phyloP scores from a whole-genome alignment of 2,888 invertebrate species.

The Temnothorax unifasciatus region DNA sequence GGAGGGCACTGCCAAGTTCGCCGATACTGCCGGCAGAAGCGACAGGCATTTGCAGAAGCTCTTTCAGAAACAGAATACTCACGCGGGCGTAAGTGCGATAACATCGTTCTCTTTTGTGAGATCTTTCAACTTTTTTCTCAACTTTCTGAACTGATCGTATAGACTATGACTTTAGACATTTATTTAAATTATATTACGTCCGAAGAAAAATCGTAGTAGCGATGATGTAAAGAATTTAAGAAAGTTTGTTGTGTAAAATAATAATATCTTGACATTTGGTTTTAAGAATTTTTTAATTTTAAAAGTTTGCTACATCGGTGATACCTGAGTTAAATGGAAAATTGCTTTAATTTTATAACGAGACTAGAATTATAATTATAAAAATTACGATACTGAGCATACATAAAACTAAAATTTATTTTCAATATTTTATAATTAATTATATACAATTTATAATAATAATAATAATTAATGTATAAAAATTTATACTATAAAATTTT shows the following conservation, averaged over 20 bases:
- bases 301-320: not conserved
- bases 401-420: not conserved
- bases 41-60: slow-evolving; percentile 95
- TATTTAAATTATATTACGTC: not conserved
- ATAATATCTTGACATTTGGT: not conserved
- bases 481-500: no score
- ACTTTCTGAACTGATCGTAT: not conserved
- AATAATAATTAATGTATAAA: not conserved
- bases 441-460: not conserved
- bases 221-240: not conserved
- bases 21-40: slow-evolving; percentile 95
- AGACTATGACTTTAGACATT: not conserved
- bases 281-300: not conserved
- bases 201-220: not conserved
- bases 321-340: not conserved
- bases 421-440: not conserved
- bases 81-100: slow-evolving; percentile 86
- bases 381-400: not conserved
- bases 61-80: slow-evolving; percentile 91
- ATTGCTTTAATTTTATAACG: not conserved
- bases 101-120: not conserved
- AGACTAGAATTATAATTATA: not conserved
- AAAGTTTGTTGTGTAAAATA: not conserved
- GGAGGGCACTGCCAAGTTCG: slow-evolving; percentile 99
- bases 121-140: not conserved